A percentile compares a stretch with the other conserved stretches of the same genome.
These are phyloP conservation scores for Lordiphosa fenestrarum DNA, from an alignment of 2,888 invertebrate genomes.

Conservation along the genomic window DNA sequence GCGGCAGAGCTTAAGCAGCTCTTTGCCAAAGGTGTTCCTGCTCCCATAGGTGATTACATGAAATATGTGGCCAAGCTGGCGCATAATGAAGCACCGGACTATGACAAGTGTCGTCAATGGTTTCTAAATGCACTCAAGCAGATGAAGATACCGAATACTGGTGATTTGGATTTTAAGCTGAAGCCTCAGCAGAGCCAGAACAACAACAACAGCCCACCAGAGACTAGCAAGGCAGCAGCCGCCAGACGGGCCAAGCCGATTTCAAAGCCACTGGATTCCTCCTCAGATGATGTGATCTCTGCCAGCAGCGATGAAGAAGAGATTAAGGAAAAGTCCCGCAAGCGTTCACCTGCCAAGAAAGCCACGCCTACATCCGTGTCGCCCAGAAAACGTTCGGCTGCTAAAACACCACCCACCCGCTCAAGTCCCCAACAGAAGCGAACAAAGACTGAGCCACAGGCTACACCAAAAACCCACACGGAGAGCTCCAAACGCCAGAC, in stretches of 20 bases:
- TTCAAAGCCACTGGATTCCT: slow-evolving; percentile 19
- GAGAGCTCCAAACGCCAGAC: slow-evolving; percentile 33
- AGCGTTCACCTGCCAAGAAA: slow-evolving; percentile 17
- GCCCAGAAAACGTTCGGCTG: slow-evolving; percentile 39
- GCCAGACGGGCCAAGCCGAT: slow-evolving; percentile 8
- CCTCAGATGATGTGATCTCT: slow-evolving; percentile 49
- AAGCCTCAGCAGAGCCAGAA: slow-evolving; percentile 38
- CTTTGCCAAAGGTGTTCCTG: slow-evolving; percentile 79
- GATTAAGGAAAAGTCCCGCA: slow-evolving; percentile 38
- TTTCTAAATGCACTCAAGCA: slow-evolving; percentile 85
- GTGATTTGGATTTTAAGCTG: slow-evolving; percentile 81
- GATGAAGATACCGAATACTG: slow-evolving; percentile 82
- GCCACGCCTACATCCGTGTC: slow-evolving; percentile 19
- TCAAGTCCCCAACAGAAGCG: slow-evolving; percentile 39
- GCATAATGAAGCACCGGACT: slow-evolving; percentile 88
- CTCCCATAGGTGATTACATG: slow-evolving; percentile 84
- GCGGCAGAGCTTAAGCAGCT: slow-evolving; percentile 60
- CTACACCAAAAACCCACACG: slow-evolving; percentile 15
- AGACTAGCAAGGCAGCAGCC: slow-evolving; percentile 27
- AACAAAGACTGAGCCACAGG: slow-evolving; percentile 32
- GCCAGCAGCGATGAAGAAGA: slow-evolving; percentile 68
- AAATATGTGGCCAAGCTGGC: slow-evolving; percentile 85
- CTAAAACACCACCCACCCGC: slow-evolving; percentile 15
- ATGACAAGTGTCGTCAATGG: slow-evolving; percentile 85
- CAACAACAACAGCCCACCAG: slow-evolving; percentile 43